Evolutionary conservation across 2,797 vertebrate genomes (phyloP), one percentile per base, ranked within the genome.

Genomic region (Synaphobranchus kaupii): DNA sequence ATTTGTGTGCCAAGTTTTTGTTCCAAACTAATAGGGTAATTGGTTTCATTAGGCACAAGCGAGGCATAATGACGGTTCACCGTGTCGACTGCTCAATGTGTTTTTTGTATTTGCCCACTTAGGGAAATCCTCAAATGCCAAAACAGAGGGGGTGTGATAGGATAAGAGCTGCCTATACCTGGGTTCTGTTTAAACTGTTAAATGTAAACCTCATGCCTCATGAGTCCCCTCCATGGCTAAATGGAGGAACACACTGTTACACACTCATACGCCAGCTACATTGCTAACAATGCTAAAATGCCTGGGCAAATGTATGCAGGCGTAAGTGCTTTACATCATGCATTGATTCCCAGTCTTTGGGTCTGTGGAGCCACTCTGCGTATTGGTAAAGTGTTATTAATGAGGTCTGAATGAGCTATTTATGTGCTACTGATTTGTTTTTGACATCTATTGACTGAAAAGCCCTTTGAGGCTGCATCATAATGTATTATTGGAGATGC

Each of bases 371-470:
- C 7, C 22, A 81, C 78, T 48, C 22, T 25, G 13, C 44, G 6
- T 50, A 25, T 20, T 48, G 78, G 39, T 4, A 44, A 81, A 81
- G 20, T 48, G 44, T 28, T 48, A 22, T 81, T 81, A 50, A 47
- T 81, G 5, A 78, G 76, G 76, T 78, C 47, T 78, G 76, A 78
- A 20, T 78, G 76, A 47, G 76, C 17, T 44, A 78, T 47, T 48
- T 48, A 39, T 80, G 20, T 50, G 50, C 50, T 50, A 50, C 44
- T 81, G 25, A 81, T 81, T 47, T 28, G 22, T 8, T 50, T 48
- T 47, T 47, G 17, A 80, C 76, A 80, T 50, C 78, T 48, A 48
- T 81, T 50, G 78, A 81, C 78, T n/a, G 39, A 25, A 81, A 50
- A 81, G 20, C n/a, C 44, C 15, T 81, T 48, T 48, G 78, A 81